Base-by-base conservation (phyloP, 53 echinoderm and acorn worm genomes). In the Arbacia lixula region DNA sequence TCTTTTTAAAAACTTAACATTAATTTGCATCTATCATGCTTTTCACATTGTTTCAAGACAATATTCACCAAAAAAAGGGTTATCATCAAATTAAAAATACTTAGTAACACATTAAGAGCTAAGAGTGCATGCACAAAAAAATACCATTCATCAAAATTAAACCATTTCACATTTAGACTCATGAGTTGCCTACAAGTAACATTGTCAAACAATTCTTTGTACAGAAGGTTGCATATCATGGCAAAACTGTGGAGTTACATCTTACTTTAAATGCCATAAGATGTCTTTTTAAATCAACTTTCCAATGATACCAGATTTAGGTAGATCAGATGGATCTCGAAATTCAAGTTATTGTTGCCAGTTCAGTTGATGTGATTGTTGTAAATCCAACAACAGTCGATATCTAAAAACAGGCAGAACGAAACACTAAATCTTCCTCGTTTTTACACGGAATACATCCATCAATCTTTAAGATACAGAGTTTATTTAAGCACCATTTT, bases 311-410 rank as follows among this genome's bases (percentile, higher is more conserved):
- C 49, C 49, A 46, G 49, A 46, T 46, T 46, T 46, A 46, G 49
- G 49, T 46, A 46, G 49, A 46, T 46, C n/a, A n/a, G n/a, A n/a
- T n/a, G 49, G 49, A 46, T 46, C 49, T 46, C 49, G 14, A 46
- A 46, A 46, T 46, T 46, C 49, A 46, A 46, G 49, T 46, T 10
- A 46, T 46, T 46, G 49, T 46, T 46, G 49, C 49, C 49, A 46
- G 49, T 46, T 46, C n/a, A n/a, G n/a, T n/a, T n/a, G 49, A 46
- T 46, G 49, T 63, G 63, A 63, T 63, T 63, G 63, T 63, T 63
- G 63, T 63, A 63, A 63, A 63, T 63, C 63, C 28, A 27, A 4
- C 28, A 27, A 4, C 28, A 27, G 21, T 63, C 63, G 25, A 63
- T 26, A 63, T 63, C 29, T 63, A 63, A 63, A 63, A 63, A 63